phyloP scores from a whole-genome alignment of 2,888 invertebrate species.

The Fissipunctia ypsillon region DNA sequence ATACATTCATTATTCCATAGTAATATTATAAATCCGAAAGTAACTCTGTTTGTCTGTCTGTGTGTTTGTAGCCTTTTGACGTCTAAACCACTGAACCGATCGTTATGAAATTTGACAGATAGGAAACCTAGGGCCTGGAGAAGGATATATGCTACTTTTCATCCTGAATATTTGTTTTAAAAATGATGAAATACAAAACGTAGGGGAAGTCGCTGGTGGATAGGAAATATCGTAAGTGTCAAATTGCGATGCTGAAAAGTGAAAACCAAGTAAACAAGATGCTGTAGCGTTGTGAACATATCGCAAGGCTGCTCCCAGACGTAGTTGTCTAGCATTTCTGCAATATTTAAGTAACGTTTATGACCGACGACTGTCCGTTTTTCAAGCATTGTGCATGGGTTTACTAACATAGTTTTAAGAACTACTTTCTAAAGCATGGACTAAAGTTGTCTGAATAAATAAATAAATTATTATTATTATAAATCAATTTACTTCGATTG shows the following conservation, averaged over 20 bases:
- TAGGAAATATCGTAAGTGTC: background rate
- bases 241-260: background rate
- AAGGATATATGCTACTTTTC: too few relatives aligned
- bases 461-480: too few relatives aligned
- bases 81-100: too few relatives aligned
- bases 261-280: slow-evolving; percentile 6
- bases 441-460: too few relatives aligned
- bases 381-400: too few relatives aligned
- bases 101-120: background rate
- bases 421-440: too few relatives aligned
- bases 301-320: slow-evolving; percentile 26
- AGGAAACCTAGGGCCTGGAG: background rate
- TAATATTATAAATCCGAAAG: background rate
- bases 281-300: background rate
- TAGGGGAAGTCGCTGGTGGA: background rate
- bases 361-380: too few relatives aligned
- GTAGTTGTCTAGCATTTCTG: background rate
- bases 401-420: too few relatives aligned
- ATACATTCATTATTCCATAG: background rate
- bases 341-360: background rate
- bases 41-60: background rate
- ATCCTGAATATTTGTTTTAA: too few relatives aligned
- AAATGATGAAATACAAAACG: background rate
- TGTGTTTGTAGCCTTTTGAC: background rate
- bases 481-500: background rate